phyloP scores from a whole-genome alignment of 1,140 invertebrate genomes.

The Drosophila athabasca region DNA sequence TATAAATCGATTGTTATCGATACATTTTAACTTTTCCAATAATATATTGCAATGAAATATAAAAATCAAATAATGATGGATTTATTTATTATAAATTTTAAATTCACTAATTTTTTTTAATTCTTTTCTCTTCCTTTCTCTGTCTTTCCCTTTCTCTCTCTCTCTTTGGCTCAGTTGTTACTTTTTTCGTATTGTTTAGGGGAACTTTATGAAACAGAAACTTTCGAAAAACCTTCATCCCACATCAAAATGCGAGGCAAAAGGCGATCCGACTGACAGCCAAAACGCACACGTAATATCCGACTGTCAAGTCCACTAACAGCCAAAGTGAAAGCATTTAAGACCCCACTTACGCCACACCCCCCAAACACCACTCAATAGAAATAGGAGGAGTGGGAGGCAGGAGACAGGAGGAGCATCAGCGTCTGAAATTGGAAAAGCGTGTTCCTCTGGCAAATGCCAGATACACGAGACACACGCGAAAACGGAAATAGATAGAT shows the following conservation, averaged over 20 bases:
- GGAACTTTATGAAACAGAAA: constrained; percentile 1
- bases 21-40: neutral
- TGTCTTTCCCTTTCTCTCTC: no score
- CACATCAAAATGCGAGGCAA: constrained; percentile 32
- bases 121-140: no score
- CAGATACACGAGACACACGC: constrained; percentile 31
- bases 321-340: constrained; percentile 44
- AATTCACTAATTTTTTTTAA: no score
- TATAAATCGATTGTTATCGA: no score
- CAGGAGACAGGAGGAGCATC: neutral
- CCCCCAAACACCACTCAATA: no score
- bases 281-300: constrained; percentile 18
- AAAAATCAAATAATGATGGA: no score
- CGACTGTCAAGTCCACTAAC: constrained; percentile 37
- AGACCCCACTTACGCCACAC: neutral
- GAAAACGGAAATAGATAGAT: neutral
- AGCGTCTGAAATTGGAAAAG: constrained; percentile 68
- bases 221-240: constrained; percentile 9
- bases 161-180: no score
- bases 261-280: constrained; percentile 6
- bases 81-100: no score
- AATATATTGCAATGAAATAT: neutral
- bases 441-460: constrained; percentile 57
- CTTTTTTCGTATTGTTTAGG: neutral
- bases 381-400: neutral